These are phyloP conservation scores for Drosophila bipectinata DNA, from an alignment of 1,140 invertebrate genomes.

Conservation along the genomic window DNA sequence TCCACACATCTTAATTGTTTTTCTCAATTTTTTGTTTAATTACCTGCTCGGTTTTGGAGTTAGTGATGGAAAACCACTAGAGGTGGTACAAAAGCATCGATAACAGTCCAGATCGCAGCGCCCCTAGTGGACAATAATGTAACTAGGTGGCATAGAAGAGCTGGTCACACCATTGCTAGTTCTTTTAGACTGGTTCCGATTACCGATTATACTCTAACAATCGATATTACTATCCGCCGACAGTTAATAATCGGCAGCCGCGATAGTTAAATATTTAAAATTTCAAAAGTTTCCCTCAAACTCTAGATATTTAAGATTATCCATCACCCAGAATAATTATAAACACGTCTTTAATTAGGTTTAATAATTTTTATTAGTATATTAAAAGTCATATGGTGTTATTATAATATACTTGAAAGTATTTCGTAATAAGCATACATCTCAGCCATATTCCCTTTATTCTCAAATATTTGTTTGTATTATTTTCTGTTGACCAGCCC, in stretches of 20 bases:
- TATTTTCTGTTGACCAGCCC: slow-evolving; percentile 24
- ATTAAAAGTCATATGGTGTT: slow-evolving; percentile 81
- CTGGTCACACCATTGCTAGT: too few species aligned
- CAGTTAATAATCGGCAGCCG: too few species aligned
- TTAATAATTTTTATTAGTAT: slow-evolving; percentile 79
- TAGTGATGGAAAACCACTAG: background rate
- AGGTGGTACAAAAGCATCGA: background rate
- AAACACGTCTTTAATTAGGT: slow-evolving; percentile 40
- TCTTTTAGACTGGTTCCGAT: too few species aligned
- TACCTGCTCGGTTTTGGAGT: slow-evolving; percentile 21
- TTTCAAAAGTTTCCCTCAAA: background rate
- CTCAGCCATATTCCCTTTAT: slow-evolving; percentile 49
- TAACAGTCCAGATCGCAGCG: background rate
- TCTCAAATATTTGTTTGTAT: slow-evolving; percentile 25
- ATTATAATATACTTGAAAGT: slow-evolving; percentile 77
- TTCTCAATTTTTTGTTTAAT: slow-evolving; percentile 38
- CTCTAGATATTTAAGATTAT: background rate
- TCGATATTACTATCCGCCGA: too few species aligned
- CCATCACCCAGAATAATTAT: background rate
- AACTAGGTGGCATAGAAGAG: too few species aligned
- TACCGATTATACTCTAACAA: too few species aligned
- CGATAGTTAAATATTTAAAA: background rate
- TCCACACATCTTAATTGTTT: slow-evolving; percentile 41
- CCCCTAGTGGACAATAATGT: background rate
- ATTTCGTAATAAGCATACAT: slow-evolving; percentile 75